phyloP scores from a whole-genome alignment of 2,888 invertebrate genomes.

The Torymus texanus region DNA sequence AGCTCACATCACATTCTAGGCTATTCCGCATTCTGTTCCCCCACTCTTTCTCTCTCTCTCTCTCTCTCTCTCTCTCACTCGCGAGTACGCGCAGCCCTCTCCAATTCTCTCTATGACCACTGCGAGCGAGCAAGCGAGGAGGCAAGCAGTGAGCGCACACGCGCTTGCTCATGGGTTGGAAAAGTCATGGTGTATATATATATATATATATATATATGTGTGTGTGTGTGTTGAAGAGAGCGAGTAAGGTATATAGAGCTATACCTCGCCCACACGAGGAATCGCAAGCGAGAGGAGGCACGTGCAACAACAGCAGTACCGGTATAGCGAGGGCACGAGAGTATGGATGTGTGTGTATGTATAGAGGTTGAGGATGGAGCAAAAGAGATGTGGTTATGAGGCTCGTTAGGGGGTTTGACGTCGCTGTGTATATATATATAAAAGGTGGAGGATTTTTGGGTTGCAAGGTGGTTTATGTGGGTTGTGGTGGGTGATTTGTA shows the following conservation, averaged over 20 bases:
- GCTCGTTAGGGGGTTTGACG: too few species aligned
- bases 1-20: slow-evolving; percentile 75
- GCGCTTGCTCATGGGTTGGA: slow-evolving; percentile 62
- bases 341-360: too few species aligned
- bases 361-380: too few species aligned
- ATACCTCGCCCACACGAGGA: slow-evolving; percentile 49
- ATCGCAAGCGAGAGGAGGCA: slow-evolving; percentile 13
- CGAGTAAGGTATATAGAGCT: slow-evolving; percentile 34
- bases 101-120: slow-evolving; percentile 67
- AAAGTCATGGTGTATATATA: slow-evolving; percentile 63
- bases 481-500: too few species aligned
- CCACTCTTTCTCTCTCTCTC: slow-evolving; percentile 61
- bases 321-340: too few species aligned
- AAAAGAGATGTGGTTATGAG: too few species aligned
- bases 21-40: slow-evolving; percentile 76
- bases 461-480: too few species aligned
- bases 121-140: slow-evolving; percentile 55
- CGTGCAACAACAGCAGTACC: background rate
- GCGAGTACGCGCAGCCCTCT: slow-evolving; percentile 22
- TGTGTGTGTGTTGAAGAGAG: too few species aligned
- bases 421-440: too few species aligned
- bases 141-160: background rate
- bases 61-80: slow-evolving; percentile 44
- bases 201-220: too few species aligned
- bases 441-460: too few species aligned